These are phyloP conservation scores for Todus mexicanus DNA, from an alignment of 2,797 vertebrate species.

Conservation along the genomic window DNA sequence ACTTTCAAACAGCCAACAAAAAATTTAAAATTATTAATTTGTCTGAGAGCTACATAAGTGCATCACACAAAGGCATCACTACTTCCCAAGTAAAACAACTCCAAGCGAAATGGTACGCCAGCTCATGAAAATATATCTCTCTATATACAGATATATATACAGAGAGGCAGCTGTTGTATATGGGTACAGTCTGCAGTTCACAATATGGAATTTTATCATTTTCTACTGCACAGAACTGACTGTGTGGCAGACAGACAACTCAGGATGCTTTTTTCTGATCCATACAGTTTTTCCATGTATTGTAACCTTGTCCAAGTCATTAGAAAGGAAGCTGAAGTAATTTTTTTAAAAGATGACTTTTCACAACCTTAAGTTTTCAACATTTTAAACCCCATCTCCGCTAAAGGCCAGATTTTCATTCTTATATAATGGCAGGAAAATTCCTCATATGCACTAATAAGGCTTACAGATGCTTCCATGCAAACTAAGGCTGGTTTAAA, in stretches of 20 bases:
- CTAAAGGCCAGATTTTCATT: neutral
- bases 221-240: neutral
- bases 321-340: neutral
- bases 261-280: neutral
- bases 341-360: neutral
- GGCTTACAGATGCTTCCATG: neutral
- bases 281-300: neutral
- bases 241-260: neutral
- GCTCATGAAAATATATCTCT: neutral
- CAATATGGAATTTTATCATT: neutral
- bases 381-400: neutral
- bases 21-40: neutral
- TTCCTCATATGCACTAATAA: neutral
- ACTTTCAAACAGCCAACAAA: neutral
- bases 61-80: neutral
- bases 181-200: accelerated
- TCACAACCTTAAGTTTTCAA: neutral
- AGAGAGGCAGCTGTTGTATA: neutral
- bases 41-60: neutral
- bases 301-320: neutral
- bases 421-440: neutral
- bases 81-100: neutral
- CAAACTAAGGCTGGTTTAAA: neutral
- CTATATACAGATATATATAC: no score
- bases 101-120: neutral